Evolutionary conservation across 1,140 invertebrate species (phyloP).

Genomic region (Araneus ventricosus): DNA sequence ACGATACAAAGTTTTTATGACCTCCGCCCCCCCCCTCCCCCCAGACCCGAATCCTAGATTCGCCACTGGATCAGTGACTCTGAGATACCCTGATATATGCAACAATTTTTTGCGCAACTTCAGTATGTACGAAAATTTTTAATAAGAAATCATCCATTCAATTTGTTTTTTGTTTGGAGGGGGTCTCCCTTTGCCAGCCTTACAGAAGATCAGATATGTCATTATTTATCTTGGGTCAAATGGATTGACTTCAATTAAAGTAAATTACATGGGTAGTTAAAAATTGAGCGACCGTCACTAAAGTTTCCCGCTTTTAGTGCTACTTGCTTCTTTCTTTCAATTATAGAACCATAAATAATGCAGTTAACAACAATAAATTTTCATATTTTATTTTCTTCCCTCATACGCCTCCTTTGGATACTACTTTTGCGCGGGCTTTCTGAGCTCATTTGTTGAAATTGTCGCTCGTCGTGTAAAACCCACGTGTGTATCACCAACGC

Average conservation of each 20-base stretch:
- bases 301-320: neutral
- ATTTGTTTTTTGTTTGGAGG: too few species aligned
- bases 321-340: neutral
- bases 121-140: too few species aligned
- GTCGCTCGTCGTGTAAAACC: neutral
- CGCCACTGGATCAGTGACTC: too few species aligned
- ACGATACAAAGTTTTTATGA: too few species aligned
- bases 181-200: too few species aligned
- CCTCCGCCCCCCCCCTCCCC: too few species aligned
- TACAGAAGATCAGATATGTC: too few species aligned
- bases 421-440: neutral
- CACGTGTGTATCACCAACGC: neutral
- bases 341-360: neutral
- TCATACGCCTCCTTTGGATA: neutral
- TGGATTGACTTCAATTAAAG: neutral
- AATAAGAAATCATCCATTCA: too few species aligned
- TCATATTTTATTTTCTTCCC: neutral
- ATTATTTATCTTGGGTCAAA: neutral
- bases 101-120: too few species aligned
- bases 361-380: neutral
- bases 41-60: too few species aligned
- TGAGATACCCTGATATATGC: too few species aligned
- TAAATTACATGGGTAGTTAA: neutral
- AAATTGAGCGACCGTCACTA: neutral
- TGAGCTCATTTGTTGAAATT: neutral